Evolutionary conservation across 2,113 vertebrate species (phyloP).

Genomic region (Ophiodon elongatus): DNA sequence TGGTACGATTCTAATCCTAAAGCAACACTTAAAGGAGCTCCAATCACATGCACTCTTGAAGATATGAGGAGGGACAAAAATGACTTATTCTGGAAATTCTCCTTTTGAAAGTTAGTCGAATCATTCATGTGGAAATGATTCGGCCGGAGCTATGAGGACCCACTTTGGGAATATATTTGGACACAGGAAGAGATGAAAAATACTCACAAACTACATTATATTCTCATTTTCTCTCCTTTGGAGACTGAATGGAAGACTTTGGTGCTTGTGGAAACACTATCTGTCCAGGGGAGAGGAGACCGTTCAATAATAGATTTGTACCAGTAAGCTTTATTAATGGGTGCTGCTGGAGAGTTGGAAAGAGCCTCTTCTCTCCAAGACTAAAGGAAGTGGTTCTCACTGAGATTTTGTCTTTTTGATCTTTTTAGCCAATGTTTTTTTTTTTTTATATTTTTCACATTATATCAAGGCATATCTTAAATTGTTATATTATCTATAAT

Average conservation of each 20-base stretch:
- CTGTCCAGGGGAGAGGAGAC: neutral
- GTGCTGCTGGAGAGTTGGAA: slow-evolving; percentile 3
- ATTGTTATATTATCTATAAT: neutral
- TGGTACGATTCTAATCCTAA: neutral
- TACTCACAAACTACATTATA: neutral
- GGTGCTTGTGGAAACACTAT: neutral
- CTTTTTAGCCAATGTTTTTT: neutral
- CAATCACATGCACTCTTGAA: neutral
- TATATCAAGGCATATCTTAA: neutral
- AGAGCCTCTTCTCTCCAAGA: neutral
- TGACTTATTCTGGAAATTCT: neutral
- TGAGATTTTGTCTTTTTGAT: no score
- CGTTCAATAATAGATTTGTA: neutral
- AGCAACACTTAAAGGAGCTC: neutral
- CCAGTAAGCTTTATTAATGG: neutral
- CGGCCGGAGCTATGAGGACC: neutral
- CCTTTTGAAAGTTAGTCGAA: neutral
- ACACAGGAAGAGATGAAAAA: neutral
- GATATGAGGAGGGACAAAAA: neutral
- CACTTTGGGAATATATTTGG: slow-evolving; percentile 12
- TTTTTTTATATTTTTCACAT: neutral
- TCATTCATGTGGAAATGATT: neutral
- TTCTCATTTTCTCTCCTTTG: neutral
- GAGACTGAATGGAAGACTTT: slow-evolving; percentile 6
- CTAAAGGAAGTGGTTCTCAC: neutral